A percentile compares a stretch with the other conserved stretches of the same genome.
Conservation (phyloP, 2,888 invertebrate genomes). For the Hydriomena furcata region DNA sequence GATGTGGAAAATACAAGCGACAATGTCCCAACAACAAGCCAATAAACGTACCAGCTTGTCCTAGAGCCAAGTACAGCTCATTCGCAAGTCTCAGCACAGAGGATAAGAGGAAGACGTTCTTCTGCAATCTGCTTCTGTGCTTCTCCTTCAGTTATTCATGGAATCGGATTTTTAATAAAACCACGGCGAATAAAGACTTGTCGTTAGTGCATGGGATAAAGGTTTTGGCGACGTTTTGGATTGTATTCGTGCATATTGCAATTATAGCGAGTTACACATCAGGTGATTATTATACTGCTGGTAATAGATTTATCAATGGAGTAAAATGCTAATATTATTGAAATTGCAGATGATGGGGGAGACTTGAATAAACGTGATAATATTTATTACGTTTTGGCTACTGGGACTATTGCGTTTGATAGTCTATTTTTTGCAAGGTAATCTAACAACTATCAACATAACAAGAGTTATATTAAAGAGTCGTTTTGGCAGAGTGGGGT, state of each 20-base stretch:
- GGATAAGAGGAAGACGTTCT: slow-evolving; percentile 51
- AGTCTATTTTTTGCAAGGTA: slow-evolving; percentile 85
- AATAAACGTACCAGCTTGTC: slow-evolving; percentile 53
- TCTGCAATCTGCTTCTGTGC: slow-evolving; percentile 62
- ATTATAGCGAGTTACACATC: slow-evolving; percentile 86
- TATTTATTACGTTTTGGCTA: slow-evolving; percentile 77
- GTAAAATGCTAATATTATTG: background rate
- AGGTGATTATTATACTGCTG: slow-evolving; percentile 52
- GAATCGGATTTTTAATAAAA: slow-evolving; percentile 71
- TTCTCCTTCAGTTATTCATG: slow-evolving; percentile 71
- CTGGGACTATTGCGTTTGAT: slow-evolving; percentile 84
- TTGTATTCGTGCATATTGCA: slow-evolving; percentile 85
- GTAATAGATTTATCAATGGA: background rate
- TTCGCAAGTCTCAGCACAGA: slow-evolving; percentile 60
- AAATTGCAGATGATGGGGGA: slow-evolving; percentile 72
- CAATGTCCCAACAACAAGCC: slow-evolving; percentile 59
- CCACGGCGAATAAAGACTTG: slow-evolving; percentile 77
- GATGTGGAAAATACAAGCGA: slow-evolving; percentile 73
- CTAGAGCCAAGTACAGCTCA: slow-evolving; percentile 61
- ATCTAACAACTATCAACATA: background rate
- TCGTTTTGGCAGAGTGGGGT: too few relatives aligned
- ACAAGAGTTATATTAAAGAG: too few relatives aligned
- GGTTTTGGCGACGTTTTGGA: slow-evolving; percentile 86
- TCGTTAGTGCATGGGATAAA: slow-evolving; percentile 84
- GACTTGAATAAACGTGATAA: slow-evolving; percentile 68